Evolutionary conservation across 2,888 invertebrate species (phyloP), one percentile per base, ranked within the genome.

Genomic region (Amaurobius ferox): DNA sequence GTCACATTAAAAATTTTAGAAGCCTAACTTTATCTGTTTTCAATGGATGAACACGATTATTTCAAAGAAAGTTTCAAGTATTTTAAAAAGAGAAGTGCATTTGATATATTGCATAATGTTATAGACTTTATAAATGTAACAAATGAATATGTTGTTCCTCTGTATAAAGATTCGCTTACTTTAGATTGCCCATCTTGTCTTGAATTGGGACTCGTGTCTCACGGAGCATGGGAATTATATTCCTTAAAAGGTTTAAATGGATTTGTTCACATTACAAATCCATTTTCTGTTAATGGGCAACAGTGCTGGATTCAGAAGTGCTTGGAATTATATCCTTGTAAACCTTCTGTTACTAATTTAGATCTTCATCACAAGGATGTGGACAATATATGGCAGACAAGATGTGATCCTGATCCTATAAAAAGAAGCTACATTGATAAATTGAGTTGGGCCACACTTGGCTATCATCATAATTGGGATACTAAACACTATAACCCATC

Each of bases 381-480:
- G 1, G 79, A 88, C 26, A 61, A 83, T 44, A 76, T 79, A 13
- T 74, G 66, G 66, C 19, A 70, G 30, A 7, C 64, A 1, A 32
- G 23, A n/a, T 11, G 40, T 44, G 19, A 35, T 23, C 23, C 19
- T 19, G 61, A 79, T 61, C 32, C 35, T 1, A 32, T 30, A 44
- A 61, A 62, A 40, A 55, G 23, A 13, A 62, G 32, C 13, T 62
- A 70, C 40, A 23, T 85, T 1, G 16, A 40, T 1, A 94, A 94
- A 90, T 91, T 99, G 89, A 93, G 99, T 89, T 99, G 99, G 99
- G 94, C 95, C 0, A 99, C 99, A 0, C 92, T 99, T 40, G 99
- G 99, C 16, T 98, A 98, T 91, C 99, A 99, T 92, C 98, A 99
- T 92, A 95, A 99, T 91, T 99, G 99, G 99, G 95, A 97, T 90